Evolutionary conservation across 2,113 vertebrate species (phyloP).

Genomic region (Heptranchias perlo): DNA sequence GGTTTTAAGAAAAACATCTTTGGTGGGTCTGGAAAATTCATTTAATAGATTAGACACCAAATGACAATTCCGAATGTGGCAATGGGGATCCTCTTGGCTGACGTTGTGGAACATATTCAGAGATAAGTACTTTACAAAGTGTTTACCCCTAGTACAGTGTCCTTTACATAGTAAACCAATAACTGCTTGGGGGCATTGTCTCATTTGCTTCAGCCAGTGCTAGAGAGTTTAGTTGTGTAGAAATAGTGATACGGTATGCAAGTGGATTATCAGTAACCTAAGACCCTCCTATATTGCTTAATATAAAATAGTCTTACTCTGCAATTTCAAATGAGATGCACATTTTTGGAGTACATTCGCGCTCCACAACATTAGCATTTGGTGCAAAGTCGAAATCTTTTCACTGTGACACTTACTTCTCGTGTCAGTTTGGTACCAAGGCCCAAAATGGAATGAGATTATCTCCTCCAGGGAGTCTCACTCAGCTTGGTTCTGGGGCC

Average conservation of each 20-base stretch:
- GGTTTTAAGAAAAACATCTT: neutral
- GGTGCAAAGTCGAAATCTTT: neutral
- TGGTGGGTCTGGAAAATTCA: neutral
- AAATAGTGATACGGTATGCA: neutral
- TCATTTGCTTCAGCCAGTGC: neutral
- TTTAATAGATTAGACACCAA: neutral
- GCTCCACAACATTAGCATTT: neutral
- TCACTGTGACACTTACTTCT: neutral
- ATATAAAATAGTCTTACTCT: neutral
- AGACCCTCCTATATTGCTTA: neutral
- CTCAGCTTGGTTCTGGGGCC: neutral
- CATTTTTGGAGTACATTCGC: neutral
- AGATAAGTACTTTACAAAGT: neutral
- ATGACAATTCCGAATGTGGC: neutral
- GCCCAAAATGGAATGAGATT: neutral
- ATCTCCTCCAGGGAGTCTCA: neutral
- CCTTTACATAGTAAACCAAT: neutral
- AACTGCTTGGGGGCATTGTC: neutral
- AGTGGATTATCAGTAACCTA: neutral
- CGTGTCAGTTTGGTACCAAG: neutral
- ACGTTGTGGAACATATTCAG: neutral
- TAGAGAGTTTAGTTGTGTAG: neutral
- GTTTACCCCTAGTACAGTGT: neutral
- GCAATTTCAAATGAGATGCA: neutral
- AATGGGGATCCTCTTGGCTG: conserved; percentile 15